Evolutionary conservation across 2,888 invertebrate genomes (phyloP).

Genomic region (Nemotelus nigrinus): DNA sequence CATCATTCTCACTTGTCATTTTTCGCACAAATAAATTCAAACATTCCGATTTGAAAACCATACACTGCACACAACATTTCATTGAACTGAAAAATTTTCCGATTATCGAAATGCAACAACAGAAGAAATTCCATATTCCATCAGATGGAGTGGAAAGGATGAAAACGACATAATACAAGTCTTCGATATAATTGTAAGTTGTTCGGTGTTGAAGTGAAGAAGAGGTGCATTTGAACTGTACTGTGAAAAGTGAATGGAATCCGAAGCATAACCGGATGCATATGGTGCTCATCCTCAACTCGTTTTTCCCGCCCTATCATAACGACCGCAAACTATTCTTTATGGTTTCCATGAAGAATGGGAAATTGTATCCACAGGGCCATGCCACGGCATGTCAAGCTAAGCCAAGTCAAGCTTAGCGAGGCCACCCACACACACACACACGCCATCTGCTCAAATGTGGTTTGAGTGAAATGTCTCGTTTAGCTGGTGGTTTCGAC

Average conservation of each 20-base stretch:
- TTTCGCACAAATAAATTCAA: too few relatives aligned
- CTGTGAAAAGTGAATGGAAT: too few relatives aligned
- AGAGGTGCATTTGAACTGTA: too few relatives aligned
- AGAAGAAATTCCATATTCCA: too few relatives aligned
- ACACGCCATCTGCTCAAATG: constrained; percentile 28
- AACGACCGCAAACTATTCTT: constrained; percentile 34
- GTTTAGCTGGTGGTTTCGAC: constrained; percentile 41
- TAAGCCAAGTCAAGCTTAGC: background rate
- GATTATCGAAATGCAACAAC: too few relatives aligned
- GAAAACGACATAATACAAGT: background rate
- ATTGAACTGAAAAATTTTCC: too few relatives aligned
- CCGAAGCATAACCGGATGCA: background rate
- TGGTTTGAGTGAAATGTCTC: constrained; percentile 37
- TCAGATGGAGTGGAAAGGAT: background rate
- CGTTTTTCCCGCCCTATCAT: constrained; percentile 13
- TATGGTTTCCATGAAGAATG: constrained; percentile 39
- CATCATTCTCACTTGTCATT: too few relatives aligned
- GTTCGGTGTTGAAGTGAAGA: too few relatives aligned
- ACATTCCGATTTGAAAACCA: too few relatives aligned
- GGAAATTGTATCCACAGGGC: constrained; percentile 34
- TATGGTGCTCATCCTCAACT: constrained; percentile 1
- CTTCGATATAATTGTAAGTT: background rate
- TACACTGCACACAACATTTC: too few relatives aligned
- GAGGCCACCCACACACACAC: background rate
- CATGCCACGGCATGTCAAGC: background rate